These are phyloP conservation scores for Enteromius paludinosus DNA, from an alignment of 2,797 vertebrate genomes.

Conservation along the genomic window DNA sequence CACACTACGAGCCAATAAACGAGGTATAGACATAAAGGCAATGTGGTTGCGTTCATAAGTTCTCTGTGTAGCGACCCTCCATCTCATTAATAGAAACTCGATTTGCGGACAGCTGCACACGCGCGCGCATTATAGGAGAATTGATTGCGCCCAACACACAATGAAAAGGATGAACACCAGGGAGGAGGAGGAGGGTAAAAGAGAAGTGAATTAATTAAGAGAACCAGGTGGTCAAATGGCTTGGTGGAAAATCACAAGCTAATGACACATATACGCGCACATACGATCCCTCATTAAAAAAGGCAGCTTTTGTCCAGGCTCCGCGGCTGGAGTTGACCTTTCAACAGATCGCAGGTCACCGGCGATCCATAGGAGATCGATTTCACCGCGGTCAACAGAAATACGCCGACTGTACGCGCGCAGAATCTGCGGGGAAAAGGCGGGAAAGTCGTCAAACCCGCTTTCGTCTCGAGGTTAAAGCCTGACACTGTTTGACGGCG, in stretches of 20 bases:
- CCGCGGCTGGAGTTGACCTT: constrained; percentile 73
- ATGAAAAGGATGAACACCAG: constrained; percentile 89
- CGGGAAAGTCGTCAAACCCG: constrained; percentile 29
- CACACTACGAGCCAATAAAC: not conserved
- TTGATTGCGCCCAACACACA: constrained; percentile 87
- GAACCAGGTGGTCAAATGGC: constrained; percentile 88
- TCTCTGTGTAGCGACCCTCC: constrained; percentile 73
- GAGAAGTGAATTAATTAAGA: constrained; percentile 88
- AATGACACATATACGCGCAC: constrained; percentile 84
- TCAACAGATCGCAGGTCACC: constrained; percentile 46
- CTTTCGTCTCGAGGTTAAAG: constrained; percentile 48
- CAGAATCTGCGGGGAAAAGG: not conserved
- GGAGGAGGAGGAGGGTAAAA: constrained; percentile 81
- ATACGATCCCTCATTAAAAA: constrained; percentile 77
- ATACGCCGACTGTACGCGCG: not conserved
- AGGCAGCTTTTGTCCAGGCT: constrained; percentile 61
- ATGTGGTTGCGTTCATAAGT: constrained; percentile 73
- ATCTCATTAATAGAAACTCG: constrained; percentile 89
- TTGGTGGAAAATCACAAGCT: constrained; percentile 85
- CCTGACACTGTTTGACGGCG: constrained; percentile 54
- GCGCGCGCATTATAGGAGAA: constrained; percentile 87
- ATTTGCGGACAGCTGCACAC: constrained; percentile 88
- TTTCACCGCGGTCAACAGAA: constrained; percentile 12
- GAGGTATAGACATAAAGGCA: constrained; percentile 53
- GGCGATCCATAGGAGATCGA: constrained; percentile 32